A percentile compares a stretch with the other conserved stretches of the same genome.
phyloP scores from a whole-genome alignment of 2,797 vertebrate species.

The Danio albolineatus region DNA sequence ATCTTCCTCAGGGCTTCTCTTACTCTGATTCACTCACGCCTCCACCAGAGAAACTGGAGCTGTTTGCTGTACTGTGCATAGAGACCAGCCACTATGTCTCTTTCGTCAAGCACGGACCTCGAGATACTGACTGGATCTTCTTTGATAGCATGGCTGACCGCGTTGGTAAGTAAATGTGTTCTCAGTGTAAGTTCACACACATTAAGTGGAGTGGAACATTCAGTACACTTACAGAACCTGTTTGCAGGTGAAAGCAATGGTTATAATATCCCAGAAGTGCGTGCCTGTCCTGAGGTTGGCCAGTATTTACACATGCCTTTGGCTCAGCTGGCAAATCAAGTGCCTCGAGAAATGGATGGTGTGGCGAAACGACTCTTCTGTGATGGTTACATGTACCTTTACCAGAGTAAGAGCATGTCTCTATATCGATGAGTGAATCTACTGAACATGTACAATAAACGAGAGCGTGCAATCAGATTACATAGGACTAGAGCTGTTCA shows the following conservation, averaged over 20 bases:
- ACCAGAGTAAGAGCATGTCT: constrained; percentile 85
- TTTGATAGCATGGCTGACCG: constrained; percentile 95
- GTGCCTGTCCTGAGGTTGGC: constrained; percentile 83
- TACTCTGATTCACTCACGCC: constrained; percentile 30
- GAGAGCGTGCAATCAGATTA: constrained; percentile 2
- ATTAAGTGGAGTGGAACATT: background rate
- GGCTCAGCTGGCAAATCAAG: constrained; percentile 78
- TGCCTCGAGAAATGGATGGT: constrained; percentile 87
- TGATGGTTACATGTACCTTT: constrained; percentile 93
- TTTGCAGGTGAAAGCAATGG: constrained; percentile 81
- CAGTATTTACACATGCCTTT: constrained; percentile 82
- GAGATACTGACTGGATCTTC: constrained; percentile 87
- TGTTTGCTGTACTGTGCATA: constrained; percentile 91
- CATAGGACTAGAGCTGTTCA: background rate
- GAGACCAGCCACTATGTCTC: constrained; percentile 94
- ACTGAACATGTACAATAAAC: background rate
- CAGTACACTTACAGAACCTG: background rate
- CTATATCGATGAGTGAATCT: constrained; percentile 82
- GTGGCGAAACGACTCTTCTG: constrained; percentile 92
- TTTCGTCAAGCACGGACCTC: constrained; percentile 86
- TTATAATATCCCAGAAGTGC: constrained; percentile 87
- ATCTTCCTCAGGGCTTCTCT: constrained; percentile 73
- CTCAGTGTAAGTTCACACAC: background rate
- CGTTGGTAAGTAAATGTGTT: constrained; percentile 74
- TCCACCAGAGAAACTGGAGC: constrained; percentile 84